phyloP scores from a whole-genome alignment of 2,797 vertebrate species.

The Aulostomus chinensis region DNA sequence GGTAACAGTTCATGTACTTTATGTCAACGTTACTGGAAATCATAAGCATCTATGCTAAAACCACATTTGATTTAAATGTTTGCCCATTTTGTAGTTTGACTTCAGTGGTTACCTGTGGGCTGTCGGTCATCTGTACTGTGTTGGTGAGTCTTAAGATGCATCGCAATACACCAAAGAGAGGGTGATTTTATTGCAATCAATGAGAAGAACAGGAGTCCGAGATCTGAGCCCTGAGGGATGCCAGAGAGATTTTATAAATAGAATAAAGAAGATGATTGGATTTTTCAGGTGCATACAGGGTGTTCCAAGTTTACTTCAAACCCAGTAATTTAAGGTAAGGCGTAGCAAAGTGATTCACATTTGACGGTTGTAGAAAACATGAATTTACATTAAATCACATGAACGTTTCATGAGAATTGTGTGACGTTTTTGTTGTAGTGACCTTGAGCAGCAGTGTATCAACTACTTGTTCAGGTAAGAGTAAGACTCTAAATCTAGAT shows the following conservation, averaged over 20 bases:
- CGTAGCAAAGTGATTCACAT: not conserved
- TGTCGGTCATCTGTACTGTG: conserved; percentile 84
- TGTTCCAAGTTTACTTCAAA: conserved; percentile 82
- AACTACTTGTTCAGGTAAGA: conserved; percentile 96
- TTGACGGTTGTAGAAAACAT: not conserved
- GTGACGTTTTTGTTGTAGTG: conserved; percentile 72
- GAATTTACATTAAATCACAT: not conserved
- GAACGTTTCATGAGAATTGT: not conserved
- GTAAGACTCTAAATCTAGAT: not conserved
- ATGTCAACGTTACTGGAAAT: too few species aligned
- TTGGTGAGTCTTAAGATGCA: conserved; percentile 86
- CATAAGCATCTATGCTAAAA: too few species aligned
- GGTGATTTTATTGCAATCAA: too few species aligned
- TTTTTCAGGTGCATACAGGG: conserved; percentile 87
- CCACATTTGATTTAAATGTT: too few species aligned
- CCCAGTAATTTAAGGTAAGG: conserved; percentile 84
- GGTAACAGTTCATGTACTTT: conserved; percentile 82
- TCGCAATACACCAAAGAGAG: too few species aligned
- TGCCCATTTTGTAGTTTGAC: conserved; percentile 83
- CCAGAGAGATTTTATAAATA: too few species aligned
- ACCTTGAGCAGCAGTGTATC: conserved; percentile 92
- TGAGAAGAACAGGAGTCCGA: too few species aligned
- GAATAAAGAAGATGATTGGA: too few species aligned
- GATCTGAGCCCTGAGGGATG: too few species aligned
- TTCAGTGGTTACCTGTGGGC: conserved; percentile 89